Conservation (phyloP, 2,888 invertebrate species). For the Chymomyza fuscimana region DNA sequence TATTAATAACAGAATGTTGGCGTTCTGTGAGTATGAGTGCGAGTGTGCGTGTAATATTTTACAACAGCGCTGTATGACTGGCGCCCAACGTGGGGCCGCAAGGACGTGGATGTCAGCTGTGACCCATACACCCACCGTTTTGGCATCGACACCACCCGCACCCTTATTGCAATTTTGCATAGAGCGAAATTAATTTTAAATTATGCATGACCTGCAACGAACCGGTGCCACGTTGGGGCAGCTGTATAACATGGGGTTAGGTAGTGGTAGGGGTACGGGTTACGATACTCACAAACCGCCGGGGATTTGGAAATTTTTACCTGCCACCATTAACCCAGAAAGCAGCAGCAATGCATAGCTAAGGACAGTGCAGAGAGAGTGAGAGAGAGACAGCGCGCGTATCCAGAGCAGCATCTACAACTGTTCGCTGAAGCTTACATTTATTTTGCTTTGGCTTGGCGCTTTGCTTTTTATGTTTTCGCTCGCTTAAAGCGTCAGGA, state of each 20-base stretch:
- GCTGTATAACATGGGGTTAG: slow-evolving; percentile 15
- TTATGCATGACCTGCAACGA: slow-evolving; percentile 63
- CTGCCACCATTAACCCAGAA: slow-evolving; percentile 63
- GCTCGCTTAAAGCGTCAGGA: slow-evolving; percentile 2
- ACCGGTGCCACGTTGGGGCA: slow-evolving; percentile 40
- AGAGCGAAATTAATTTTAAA: slow-evolving; percentile 72
- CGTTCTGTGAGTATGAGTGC: slow-evolving; percentile 22
- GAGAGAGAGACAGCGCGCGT: slow-evolving; percentile 10
- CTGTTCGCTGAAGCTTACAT: slow-evolving; percentile 5
- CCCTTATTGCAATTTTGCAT: slow-evolving; percentile 49
- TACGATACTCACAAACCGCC: slow-evolving; percentile 45
- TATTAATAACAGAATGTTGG: slow-evolving; percentile 60
- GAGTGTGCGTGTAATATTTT: slow-evolving; percentile 49
- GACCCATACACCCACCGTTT: not conserved
- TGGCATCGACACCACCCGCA: slow-evolving; percentile 4
- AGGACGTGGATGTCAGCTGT: too few relatives aligned
- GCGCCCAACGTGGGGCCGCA: not conserved
- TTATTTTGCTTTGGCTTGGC: not conserved
- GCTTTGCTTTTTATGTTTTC: slow-evolving; percentile 7
- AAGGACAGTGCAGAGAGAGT: slow-evolving; percentile 15
- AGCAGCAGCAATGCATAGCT: not conserved
- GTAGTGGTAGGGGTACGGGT: not conserved
- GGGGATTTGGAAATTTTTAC: slow-evolving; percentile 70
- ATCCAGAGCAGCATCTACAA: not conserved
- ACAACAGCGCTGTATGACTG: slow-evolving; percentile 40